phyloP scores from a whole-genome alignment of 2,113 vertebrate species.

The Pantherophis guttatus region DNA sequence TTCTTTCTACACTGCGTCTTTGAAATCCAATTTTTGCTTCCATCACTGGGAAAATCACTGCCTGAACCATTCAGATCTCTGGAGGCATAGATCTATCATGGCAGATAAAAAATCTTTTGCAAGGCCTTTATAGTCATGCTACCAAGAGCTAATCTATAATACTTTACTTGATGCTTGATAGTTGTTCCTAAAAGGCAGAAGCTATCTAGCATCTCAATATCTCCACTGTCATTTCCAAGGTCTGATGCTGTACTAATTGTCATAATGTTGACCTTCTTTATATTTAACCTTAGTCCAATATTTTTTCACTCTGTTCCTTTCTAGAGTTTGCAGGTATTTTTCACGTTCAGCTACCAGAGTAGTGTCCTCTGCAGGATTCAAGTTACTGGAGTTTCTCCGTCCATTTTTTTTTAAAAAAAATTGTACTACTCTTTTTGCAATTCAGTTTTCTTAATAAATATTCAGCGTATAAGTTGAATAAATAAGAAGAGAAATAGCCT shows the following conservation, averaged over 20 bases:
- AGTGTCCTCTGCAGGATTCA: neutral
- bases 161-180: neutral
- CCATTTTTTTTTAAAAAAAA: neutral
- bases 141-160: no score
- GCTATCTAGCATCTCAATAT: neutral
- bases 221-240: neutral
- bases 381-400: neutral
- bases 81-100: neutral
- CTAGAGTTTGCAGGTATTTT: neutral
- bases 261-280: neutral
- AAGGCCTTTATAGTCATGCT: neutral
- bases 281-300: neutral
- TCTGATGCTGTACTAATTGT: neutral
- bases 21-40: neutral
- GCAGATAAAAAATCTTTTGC: neutral
- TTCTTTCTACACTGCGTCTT: neutral
- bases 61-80: neutral
- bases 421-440: neutral
- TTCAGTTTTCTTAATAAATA: neutral
- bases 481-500: neutral
- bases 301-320: neutral
- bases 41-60: neutral
- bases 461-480: neutral
- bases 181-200: neutral
- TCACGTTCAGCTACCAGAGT: neutral